These are phyloP conservation scores for Girardinus metallicus DNA, from an alignment of 2,797 vertebrate genomes.

Conservation along the genomic window DNA sequence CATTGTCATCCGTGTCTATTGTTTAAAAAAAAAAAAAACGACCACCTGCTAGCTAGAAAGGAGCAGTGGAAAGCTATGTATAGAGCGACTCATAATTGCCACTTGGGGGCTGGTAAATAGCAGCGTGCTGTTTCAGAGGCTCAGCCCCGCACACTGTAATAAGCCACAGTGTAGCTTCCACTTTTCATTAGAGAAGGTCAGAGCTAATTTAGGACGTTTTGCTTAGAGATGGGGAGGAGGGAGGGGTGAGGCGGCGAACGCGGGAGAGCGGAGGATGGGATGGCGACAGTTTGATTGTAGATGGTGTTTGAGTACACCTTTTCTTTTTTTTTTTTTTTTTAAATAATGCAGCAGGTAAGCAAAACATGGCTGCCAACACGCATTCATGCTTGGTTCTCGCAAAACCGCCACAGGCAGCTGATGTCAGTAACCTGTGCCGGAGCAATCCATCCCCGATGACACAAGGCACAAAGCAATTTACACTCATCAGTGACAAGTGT, in stretches of 20 bases:
- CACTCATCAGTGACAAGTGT: constrained; percentile 40
- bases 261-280: constrained; percentile 25
- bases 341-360: constrained; percentile 43
- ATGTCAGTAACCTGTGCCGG: constrained; percentile 33
- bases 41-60: constrained; percentile 65
- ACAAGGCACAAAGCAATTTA: constrained; percentile 39
- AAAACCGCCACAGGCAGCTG: constrained; percentile 31
- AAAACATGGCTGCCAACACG: constrained; percentile 7
- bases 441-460: constrained; percentile 41
- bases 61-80: constrained; percentile 45
- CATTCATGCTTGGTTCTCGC: not conserved
- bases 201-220: constrained; percentile 71
- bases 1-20: constrained; percentile 64
- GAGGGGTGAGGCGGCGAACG: constrained; percentile 19
- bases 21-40: constrained; percentile 55
- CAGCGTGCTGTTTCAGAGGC: constrained; percentile 62
- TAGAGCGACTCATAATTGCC: constrained; percentile 63
- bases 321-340: not conserved
- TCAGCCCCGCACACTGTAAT: constrained; percentile 24
- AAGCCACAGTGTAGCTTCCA: constrained; percentile 57
- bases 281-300: constrained; percentile 40
- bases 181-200: constrained; percentile 76
- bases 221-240: constrained; percentile 15
- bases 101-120: constrained; percentile 67
- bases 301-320: not conserved